phyloP scores from a whole-genome alignment of 2,888 invertebrate species.

The Meganola albula region DNA sequence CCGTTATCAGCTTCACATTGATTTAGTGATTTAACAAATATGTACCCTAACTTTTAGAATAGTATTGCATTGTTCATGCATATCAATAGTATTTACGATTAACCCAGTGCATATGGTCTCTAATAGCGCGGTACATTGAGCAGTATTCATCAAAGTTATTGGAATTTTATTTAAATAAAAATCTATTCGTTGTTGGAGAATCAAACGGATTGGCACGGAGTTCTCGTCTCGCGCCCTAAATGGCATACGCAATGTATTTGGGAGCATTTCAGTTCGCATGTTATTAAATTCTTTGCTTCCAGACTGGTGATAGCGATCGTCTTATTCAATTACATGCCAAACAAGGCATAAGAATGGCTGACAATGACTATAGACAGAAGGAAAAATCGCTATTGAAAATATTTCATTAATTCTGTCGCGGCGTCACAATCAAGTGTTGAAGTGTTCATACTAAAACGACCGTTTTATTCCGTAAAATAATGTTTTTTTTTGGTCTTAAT shows the following conservation, averaged over 20 bases:
- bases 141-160: slow-evolving; percentile 51
- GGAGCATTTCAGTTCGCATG: slow-evolving; percentile 47
- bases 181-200: slow-evolving; percentile 38
- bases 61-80: slow-evolving; percentile 22
- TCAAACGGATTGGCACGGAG: slow-evolving; percentile 20
- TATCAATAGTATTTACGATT: slow-evolving; percentile 18
- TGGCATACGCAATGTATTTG: slow-evolving; percentile 38
- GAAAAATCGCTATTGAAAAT: slow-evolving; percentile 57
- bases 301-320: slow-evolving; percentile 64
- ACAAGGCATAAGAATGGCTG: slow-evolving; percentile 63
- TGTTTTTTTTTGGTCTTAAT: slow-evolving; percentile 13
- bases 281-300: slow-evolving; percentile 72
- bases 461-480: slow-evolving; percentile 10
- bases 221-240: slow-evolving; percentile 25
- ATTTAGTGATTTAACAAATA: slow-evolving; percentile 21
- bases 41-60: slow-evolving; percentile 28
- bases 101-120: slow-evolving; percentile 42
- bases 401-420: slow-evolving; percentile 52
- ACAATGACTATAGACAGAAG: slow-evolving; percentile 56
- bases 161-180: slow-evolving; percentile 59
- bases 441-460: slow-evolving; percentile 30
- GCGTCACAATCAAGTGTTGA: slow-evolving; percentile 33
- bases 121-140: slow-evolving; percentile 42
- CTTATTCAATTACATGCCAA: slow-evolving; percentile 69
- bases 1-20: slow-evolving; percentile 22